phyloP scores from a whole-genome alignment of 2,888 invertebrate genomes.

The Amphipoea oculea region DNA sequence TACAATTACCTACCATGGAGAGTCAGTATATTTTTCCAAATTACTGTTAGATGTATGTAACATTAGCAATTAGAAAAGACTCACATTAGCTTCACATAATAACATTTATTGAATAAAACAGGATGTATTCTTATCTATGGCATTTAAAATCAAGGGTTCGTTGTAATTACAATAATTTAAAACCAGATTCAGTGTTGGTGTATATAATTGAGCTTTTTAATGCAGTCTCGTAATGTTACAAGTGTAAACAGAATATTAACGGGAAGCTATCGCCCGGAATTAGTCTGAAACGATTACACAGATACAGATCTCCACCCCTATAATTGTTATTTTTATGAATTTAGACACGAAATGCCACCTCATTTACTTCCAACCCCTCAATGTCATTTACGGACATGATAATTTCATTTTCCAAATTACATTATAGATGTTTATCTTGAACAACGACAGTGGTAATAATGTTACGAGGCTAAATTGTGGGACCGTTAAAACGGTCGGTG shows the following conservation, averaged over 20 bases:
- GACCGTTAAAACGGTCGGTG: slow-evolving; percentile 74
- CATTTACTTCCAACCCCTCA: slow-evolving; percentile 77
- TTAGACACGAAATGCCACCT: slow-evolving; percentile 79
- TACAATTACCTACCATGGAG: slow-evolving; percentile 35
- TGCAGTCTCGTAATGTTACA: slow-evolving; percentile 71
- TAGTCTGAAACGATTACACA: slow-evolving; percentile 82
- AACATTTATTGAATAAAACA: slow-evolving; percentile 60
- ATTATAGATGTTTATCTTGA: slow-evolving; percentile 77
- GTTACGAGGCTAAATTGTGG: slow-evolving; percentile 71
- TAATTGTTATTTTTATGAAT: slow-evolving; percentile 81
- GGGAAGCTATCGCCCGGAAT: slow-evolving; percentile 75
- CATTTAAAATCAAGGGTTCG: slow-evolving; percentile 67
- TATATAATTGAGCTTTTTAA: slow-evolving; percentile 65
- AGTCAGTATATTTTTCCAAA: slow-evolving; percentile 49
- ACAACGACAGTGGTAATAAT: slow-evolving; percentile 70
- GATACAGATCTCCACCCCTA: slow-evolving; percentile 79
- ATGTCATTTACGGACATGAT: slow-evolving; percentile 80
- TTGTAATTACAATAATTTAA: slow-evolving; percentile 61
- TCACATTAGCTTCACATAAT: slow-evolving; percentile 52
- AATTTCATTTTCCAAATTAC: slow-evolving; percentile 84
- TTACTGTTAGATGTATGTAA: slow-evolving; percentile 37
- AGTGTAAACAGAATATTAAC: slow-evolving; percentile 79
- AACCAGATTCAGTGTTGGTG: slow-evolving; percentile 54
- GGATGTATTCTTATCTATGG: slow-evolving; percentile 66
- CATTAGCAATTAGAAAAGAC: slow-evolving; percentile 51